Percentiles rank a stretch among this genome's conserved stretches.
These are phyloP conservation scores for Onthophagus taurus DNA, from an alignment of 1,140 invertebrate species.

Conservation along the genomic window DNA sequence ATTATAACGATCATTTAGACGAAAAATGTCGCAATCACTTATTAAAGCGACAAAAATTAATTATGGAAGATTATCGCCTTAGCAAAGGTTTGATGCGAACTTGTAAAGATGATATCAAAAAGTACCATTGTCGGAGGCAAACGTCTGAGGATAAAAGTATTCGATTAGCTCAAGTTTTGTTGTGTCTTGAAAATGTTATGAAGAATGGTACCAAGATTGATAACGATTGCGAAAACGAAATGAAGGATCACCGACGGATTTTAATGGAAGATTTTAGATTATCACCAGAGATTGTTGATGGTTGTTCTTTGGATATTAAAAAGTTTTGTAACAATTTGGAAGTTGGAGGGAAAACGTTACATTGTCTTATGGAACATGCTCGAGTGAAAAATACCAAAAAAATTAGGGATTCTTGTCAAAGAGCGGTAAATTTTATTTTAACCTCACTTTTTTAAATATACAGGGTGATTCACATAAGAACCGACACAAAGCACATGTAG, in stretches of 20 bases:
- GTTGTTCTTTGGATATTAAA: slow-evolving; percentile 79
- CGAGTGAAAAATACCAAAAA: slow-evolving; percentile 49
- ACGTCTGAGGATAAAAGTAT: slow-evolving; percentile 74
- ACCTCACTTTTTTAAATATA: too few species aligned
- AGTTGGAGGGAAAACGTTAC: slow-evolving; percentile 79
- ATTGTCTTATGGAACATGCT: slow-evolving; percentile 92
- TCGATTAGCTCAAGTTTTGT: slow-evolving; percentile 78
- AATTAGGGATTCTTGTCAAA: slow-evolving; percentile 57
- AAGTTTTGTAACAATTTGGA: slow-evolving; percentile 59
- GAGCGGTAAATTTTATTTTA: slow-evolving; percentile 53
- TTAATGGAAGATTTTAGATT: slow-evolving; percentile 89
- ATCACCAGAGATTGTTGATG: slow-evolving; percentile 82
- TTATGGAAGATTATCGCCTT: slow-evolving; percentile 84
- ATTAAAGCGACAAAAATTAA: slow-evolving; percentile 72
- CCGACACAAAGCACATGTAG: too few species aligned
- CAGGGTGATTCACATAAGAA: too few species aligned
- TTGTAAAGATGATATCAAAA: slow-evolving; percentile 84
- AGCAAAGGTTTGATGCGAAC: slow-evolving; percentile 79
- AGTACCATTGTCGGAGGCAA: slow-evolving; percentile 63
- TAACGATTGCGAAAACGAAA: slow-evolving; percentile 72
- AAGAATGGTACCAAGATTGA: slow-evolving; percentile 66
- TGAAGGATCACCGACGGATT: slow-evolving; percentile 81
- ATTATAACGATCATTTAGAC: slow-evolving; percentile 64
- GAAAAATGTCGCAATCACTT: slow-evolving; percentile 76
- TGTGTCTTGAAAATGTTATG: slow-evolving; percentile 82